A percentile compares a stretch with the other conserved stretches of the same genome.
phyloP scores from a whole-genome alignment of 2,888 invertebrate genomes.

The Patella pellucida region DNA sequence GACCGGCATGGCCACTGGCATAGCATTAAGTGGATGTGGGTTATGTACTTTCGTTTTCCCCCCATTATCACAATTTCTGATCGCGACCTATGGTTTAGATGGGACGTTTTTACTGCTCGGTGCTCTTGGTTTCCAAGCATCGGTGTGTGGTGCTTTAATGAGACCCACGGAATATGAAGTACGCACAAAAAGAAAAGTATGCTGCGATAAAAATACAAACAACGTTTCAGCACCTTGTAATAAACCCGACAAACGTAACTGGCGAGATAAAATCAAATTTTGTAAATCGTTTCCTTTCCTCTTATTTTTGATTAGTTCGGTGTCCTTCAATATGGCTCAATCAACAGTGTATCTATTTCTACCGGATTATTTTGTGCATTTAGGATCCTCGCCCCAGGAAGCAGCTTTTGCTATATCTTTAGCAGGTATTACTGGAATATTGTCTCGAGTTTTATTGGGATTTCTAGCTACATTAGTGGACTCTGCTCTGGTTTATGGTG shows the following conservation, averaged over 20 bases:
- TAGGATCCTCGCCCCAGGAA: not conserved
- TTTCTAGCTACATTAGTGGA: not conserved
- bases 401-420: not conserved
- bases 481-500: not conserved
- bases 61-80: not conserved
- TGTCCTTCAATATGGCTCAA: not conserved
- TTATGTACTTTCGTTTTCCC: not conserved
- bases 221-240: not conserved
- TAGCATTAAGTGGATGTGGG: not conserved
- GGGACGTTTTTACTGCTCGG: not conserved
- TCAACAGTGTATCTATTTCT: not conserved
- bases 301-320: not conserved
- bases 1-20: not conserved
- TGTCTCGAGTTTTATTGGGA: not conserved
- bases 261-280: not conserved
- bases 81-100: not conserved
- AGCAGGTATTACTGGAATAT: not conserved
- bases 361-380: not conserved
- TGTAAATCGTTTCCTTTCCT: not conserved
- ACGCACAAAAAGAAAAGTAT: not conserved
- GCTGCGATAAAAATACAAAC: not conserved
- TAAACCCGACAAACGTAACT: not conserved
- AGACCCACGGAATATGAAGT: not conserved
- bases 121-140: not conserved
- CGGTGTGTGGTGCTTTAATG: conserved; percentile 4